Percentiles rank a stretch among this genome's conserved stretches.
phyloP scores from a whole-genome alignment of 2,888 invertebrate species.

The Masnerella sp. region DNA sequence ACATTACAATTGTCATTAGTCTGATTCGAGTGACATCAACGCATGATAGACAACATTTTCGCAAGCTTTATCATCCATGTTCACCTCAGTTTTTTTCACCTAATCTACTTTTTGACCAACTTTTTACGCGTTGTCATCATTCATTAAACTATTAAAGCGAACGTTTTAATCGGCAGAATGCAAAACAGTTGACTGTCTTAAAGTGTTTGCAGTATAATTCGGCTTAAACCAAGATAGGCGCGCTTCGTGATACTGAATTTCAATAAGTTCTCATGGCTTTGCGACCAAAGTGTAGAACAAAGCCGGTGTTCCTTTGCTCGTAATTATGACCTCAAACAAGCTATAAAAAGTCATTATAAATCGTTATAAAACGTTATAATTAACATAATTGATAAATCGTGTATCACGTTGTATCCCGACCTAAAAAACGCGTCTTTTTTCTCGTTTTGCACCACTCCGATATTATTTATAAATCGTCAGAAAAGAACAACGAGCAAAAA shows the following conservation, averaged over 20 bases:
- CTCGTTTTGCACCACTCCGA: no score
- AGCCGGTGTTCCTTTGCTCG: conserved; percentile 7
- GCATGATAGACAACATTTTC: no score
- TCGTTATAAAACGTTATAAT: conserved; percentile 2
- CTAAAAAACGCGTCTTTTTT: background rate
- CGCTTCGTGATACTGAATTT: conserved; percentile 32
- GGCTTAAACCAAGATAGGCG: conserved; percentile 5
- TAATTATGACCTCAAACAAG: conserved; percentile 7
- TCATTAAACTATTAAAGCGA: conserved; percentile 7
- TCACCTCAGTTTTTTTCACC: no score
- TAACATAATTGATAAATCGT: conserved; percentile 14
- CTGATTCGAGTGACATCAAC: no score
- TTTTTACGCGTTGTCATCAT: no score
- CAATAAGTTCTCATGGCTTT: conserved; percentile 37
- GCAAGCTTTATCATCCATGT: no score
- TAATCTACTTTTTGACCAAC: no score
- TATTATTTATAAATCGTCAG: conserved; percentile 7
- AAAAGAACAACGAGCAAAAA: background rate
- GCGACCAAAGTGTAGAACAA: conserved; percentile 4
- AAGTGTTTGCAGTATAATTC: conserved; percentile 11
- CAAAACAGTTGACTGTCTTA: conserved; percentile 11
- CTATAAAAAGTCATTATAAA: background rate
- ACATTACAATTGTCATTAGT: no score
- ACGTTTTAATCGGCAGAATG: conserved; percentile 14
- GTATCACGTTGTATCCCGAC: background rate